phyloP scores from a whole-genome alignment of 2,113 vertebrate genomes.

The Aix galericulata region DNA sequence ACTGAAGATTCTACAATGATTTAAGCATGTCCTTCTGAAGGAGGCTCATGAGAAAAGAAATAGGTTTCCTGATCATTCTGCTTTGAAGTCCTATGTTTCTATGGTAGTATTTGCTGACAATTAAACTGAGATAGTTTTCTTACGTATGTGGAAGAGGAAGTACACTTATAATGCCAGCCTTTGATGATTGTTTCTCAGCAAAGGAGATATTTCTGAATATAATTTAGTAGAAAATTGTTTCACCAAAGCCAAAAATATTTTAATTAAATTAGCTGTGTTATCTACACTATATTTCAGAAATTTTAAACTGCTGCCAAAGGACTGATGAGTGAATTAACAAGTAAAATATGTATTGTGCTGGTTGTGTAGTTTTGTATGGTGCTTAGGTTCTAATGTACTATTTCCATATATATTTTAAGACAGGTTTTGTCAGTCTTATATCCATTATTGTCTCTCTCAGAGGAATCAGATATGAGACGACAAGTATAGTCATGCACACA shows the following conservation, averaged over 20 bases:
- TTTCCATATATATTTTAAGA: not conserved
- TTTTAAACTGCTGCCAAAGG: not conserved
- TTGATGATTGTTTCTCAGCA: not conserved
- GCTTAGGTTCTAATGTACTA: not conserved
- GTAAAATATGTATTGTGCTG: not conserved
- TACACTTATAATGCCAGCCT: not conserved
- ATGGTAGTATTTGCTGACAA: not conserved
- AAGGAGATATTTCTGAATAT: constrained; percentile 1
- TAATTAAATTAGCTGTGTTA: constrained; percentile 30
- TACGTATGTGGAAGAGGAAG: not conserved
- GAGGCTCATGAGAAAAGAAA: not conserved
- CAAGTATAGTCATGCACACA: not conserved
- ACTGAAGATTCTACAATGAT: not conserved
- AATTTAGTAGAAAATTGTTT: constrained; percentile 5
- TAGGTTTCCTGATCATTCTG: not conserved
- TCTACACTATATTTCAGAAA: not conserved
- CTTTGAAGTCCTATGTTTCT: constrained; percentile 24
- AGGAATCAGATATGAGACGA: not conserved
- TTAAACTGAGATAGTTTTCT: not conserved
- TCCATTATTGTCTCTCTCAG: not conserved
- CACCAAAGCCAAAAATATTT: not conserved
- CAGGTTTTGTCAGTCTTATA: not conserved
- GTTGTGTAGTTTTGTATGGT: not conserved
- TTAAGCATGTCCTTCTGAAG: not conserved
- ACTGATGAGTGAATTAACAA: constrained; percentile 16